Evolutionary conservation across 2,113 vertebrate genomes (phyloP), one percentile per base, ranked within the genome.

Genomic region (Nycticryphes semicollaris): DNA sequence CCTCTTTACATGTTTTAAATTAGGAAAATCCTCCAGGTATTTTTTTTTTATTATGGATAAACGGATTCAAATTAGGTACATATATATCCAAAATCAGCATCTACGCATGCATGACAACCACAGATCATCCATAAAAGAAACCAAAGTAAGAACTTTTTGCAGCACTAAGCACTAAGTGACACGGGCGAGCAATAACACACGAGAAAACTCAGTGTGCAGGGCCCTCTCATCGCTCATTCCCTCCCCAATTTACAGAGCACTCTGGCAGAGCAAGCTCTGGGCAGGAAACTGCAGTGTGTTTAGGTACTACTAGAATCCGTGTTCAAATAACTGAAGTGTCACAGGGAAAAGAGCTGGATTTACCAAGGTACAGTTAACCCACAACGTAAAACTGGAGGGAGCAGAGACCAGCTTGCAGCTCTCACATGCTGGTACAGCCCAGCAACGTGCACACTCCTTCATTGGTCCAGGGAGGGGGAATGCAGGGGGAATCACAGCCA

Each of bases 401-500:
- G 50, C 31, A 3, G 6, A 54, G 23, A 51, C 20, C 0, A 31
- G 5, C 37, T 79, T 16, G 7, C 15, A 56, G 76, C 59, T 76
- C 45, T 45, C 63, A 48, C 23, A 57, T 27, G 45, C 62, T 39
- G 7, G 47, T 30, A 39, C 8, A 84, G 14, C 17, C 22, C 14
- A 28, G 27, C 39, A 72, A 72, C 3, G 1, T 0, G 6, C 54
- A 53, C 16, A 7, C 60, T 70, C 54, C 80, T 69, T 25, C 73
- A 66, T 16, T 45, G 39, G 28, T 22, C n/a, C 50, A 30, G 15
- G 31, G 23, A 64, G 31, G 33, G 18, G 13, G 12, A 11, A 47
- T 0, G 0, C 0, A 0, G 27, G 45, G 12, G 11, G 24, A 84
- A 91, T 23, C 51, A 59, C 66, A 84, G 78, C 28, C 62, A 75